Base-by-base conservation (phyloP, 2,797 vertebrate species). In the Pampus argenteus region DNA sequence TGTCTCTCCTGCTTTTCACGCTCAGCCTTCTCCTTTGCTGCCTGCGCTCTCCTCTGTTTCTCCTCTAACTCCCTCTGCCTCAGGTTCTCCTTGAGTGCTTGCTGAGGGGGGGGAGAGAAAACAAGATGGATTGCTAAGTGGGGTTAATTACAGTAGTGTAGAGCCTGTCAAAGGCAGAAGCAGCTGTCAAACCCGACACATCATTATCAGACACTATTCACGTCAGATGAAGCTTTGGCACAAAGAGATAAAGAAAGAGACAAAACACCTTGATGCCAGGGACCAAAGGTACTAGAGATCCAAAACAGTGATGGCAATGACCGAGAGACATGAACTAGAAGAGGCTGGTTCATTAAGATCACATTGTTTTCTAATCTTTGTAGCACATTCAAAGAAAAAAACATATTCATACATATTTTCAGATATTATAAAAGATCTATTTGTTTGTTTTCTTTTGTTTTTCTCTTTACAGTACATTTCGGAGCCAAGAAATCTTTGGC, bases 1-100 rank as follows among this genome's bases (percentile, higher is more conserved):
- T 96, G 97, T 42, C 96, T 95, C 85, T 98, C 96, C 66, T 90
- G 87, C 90, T 96, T 97, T 91, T 99, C 97, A 66, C 94, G 95
- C 89, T 98, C 97, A 55, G 97, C 96, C 84, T 97, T 96, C 91
- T 99, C 97, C 90, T 96, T 97, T 22, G 97, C 97, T 57, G 95
- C 93, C 84, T 87, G 95, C 9, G 95, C 96, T 89, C 95, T 94
- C 76, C 93, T 96, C 89, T 96, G 96, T 86, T 97, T 99, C 92
- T 99, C 98, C 82, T 97, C 97, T 1, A 92, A 90, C 93, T 99
- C 98, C 63, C 93, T 94, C 86, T 78, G 95, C 91, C 85, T 95
- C 48, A 89, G 71, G 83, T 98, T 99, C 84, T 99, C 97, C 90
- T 97, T 98, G 75, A 96, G 79, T 48, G 96, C 97, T 97, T 97